Conservation (phyloP, 2,113 vertebrate genomes). For the Miniopterus natalensis region DNA sequence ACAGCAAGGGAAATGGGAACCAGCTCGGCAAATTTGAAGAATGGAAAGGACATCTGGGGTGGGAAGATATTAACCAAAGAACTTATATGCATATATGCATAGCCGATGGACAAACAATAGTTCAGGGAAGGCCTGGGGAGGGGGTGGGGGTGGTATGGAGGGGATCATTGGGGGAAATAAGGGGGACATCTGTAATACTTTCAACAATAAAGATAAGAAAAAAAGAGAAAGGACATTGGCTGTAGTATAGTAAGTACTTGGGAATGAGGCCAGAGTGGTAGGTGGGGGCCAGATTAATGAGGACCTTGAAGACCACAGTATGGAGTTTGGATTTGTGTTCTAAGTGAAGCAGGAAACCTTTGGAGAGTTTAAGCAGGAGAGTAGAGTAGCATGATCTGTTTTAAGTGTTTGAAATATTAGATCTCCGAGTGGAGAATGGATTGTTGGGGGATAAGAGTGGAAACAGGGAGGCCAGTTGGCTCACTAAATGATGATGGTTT, state of each 20-base stretch:
- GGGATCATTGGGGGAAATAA: no score
- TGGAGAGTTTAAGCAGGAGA: not conserved
- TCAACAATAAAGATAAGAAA: no score
- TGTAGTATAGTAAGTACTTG: not conserved
- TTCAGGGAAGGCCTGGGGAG: no score
- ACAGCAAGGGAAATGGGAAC: slow-evolving; percentile 30
- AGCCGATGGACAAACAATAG: no score
- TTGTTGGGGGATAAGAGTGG: not conserved
- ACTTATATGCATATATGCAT: no score
- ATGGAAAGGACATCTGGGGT: not conserved
- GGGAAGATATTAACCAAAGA: no score
- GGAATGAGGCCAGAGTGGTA: not conserved
- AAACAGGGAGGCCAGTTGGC: not conserved
- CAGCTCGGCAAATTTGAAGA: slow-evolving; percentile 8
- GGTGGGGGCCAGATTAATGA: not conserved
- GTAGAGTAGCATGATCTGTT: not conserved
- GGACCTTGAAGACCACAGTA: not conserved
- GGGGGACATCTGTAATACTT: no score
- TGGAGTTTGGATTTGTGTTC: not conserved
- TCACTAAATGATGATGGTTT: not conserved
- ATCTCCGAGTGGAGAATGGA: not conserved
- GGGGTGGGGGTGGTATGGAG: no score
- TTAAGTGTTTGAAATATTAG: slow-evolving; percentile 8
- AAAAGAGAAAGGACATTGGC: not conserved
- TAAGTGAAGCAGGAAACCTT: not conserved